These are phyloP conservation scores for Ophioninae sp. DNA, from an alignment of 2,888 invertebrate genomes.

Conservation along the genomic window DNA sequence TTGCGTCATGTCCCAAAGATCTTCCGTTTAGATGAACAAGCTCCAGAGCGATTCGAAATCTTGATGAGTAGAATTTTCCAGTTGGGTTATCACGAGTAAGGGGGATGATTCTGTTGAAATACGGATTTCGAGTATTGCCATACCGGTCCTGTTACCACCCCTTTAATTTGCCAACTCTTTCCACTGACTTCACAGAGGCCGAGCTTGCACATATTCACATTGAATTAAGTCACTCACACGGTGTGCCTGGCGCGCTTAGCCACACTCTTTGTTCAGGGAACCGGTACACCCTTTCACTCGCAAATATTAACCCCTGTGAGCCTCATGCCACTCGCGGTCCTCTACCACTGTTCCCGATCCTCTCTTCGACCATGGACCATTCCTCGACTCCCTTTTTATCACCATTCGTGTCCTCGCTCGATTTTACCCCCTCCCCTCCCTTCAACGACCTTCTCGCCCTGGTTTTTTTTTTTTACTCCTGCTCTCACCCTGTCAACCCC, in stretches of 20 bases:
- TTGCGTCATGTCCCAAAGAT: too few relatives aligned
- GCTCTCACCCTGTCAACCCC: neutral
- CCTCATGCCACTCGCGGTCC: slow-evolving; percentile 60
- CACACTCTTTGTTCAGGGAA: slow-evolving; percentile 74
- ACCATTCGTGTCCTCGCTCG: neutral
- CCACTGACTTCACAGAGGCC: slow-evolving; percentile 58
- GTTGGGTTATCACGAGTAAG: neutral
- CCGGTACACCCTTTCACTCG: slow-evolving; percentile 84
- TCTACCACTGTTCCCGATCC: slow-evolving; percentile 28
- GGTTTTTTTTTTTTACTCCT: neutral
- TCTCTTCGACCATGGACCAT: slow-evolving; percentile 29
- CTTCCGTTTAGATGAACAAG: too few relatives aligned
- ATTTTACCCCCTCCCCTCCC: neutral
- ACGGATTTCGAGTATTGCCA: neutral
- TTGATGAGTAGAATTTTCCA: too few relatives aligned
- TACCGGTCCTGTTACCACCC: neutral
- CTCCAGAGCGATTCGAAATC: too few relatives aligned
- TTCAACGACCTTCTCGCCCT: neutral
- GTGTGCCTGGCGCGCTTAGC: slow-evolving; percentile 55
- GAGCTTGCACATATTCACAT: slow-evolving; percentile 76
- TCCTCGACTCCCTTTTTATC: slow-evolving; percentile 14
- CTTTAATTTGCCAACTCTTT: slow-evolving; percentile 8
- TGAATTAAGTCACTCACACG: slow-evolving; percentile 79
- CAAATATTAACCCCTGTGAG: slow-evolving; percentile 81
- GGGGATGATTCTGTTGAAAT: slow-evolving; percentile 7